A percentile compares a stretch with the other conserved stretches of the same genome.
Evolutionary conservation across 1,140 invertebrate genomes (phyloP).

Genomic region (Aphelinus atriplicis): DNA sequence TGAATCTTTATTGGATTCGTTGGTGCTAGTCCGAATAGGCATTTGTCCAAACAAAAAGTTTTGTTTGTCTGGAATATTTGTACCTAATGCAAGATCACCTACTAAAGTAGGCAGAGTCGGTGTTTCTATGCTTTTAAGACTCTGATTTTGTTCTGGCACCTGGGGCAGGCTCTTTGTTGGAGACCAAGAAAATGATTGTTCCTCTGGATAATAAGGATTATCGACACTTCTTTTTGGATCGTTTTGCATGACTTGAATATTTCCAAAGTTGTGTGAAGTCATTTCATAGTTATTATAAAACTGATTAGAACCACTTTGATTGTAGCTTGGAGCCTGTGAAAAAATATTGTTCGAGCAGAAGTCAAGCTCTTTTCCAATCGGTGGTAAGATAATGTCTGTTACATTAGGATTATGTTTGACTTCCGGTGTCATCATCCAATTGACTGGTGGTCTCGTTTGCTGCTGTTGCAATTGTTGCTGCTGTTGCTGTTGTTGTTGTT

Average conservation of each 20-base stretch:
- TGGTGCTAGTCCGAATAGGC: slow-evolving; percentile 45
- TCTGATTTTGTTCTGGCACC: slow-evolving; percentile 55
- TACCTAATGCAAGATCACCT: slow-evolving; percentile 70
- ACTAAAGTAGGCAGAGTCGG: slow-evolving; percentile 70
- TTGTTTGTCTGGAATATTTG: slow-evolving; percentile 59
- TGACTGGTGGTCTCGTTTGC: slow-evolving; percentile 65
- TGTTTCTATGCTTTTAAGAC: slow-evolving; percentile 58
- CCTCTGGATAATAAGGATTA: slow-evolving; percentile 59
- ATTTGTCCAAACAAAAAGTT: slow-evolving; percentile 60
- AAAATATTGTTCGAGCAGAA: slow-evolving; percentile 65
- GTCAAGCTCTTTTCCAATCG: slow-evolving; percentile 62
- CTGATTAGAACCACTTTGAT: slow-evolving; percentile 56
- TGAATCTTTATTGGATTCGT: slow-evolving; percentile 51
- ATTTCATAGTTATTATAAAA: slow-evolving; percentile 65
- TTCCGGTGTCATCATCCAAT: slow-evolving; percentile 74
- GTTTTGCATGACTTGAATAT: slow-evolving; percentile 57
- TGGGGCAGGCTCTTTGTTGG: slow-evolving; percentile 67
- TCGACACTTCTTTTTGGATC: slow-evolving; percentile 57
- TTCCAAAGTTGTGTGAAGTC: slow-evolving; percentile 56
- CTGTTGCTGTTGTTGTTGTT: slow-evolving; percentile 43
- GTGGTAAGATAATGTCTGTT: slow-evolving; percentile 59
- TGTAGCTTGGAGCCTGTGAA: slow-evolving; percentile 58
- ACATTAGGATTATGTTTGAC: slow-evolving; percentile 60
- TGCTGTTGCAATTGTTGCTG: slow-evolving; percentile 46
- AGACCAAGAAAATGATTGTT: slow-evolving; percentile 70